phyloP scores from a whole-genome alignment of 2,113 vertebrate species.

The Python bivittatus region DNA sequence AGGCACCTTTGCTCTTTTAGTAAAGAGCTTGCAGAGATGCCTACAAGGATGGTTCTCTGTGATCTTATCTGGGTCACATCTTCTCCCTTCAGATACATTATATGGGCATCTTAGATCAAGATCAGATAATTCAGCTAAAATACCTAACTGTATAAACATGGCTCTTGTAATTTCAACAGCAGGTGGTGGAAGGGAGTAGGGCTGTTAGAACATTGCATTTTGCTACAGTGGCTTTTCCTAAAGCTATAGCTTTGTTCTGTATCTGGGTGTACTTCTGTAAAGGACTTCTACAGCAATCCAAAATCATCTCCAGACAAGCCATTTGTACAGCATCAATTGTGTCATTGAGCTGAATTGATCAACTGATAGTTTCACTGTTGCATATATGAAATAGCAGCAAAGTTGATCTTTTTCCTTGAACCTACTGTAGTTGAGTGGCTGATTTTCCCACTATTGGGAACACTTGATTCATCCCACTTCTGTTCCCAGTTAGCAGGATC shows the following conservation, averaged over 20 bases:
- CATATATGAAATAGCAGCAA: background rate
- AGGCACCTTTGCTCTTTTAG: background rate
- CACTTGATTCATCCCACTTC: background rate
- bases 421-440: background rate
- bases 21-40: background rate
- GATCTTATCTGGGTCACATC: background rate
- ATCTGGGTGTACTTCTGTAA: background rate
- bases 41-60: background rate
- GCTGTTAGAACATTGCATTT: background rate
- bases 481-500: background rate
- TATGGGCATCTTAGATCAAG: background rate
- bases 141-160: background rate
- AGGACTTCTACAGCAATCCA: background rate
- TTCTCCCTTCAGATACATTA: background rate
- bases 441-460: background rate
- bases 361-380: background rate
- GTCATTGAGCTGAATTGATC: background rate
- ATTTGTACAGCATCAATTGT: background rate
- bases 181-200: background rate
- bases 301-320: background rate
- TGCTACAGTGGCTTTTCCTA: background rate
- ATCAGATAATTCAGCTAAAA: background rate
- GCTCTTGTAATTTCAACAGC: background rate
- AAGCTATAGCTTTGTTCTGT: background rate
- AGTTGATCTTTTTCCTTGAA: background rate